Base-by-base conservation (phyloP, 2,888 invertebrate species). In the Tachina lurida region DNA sequence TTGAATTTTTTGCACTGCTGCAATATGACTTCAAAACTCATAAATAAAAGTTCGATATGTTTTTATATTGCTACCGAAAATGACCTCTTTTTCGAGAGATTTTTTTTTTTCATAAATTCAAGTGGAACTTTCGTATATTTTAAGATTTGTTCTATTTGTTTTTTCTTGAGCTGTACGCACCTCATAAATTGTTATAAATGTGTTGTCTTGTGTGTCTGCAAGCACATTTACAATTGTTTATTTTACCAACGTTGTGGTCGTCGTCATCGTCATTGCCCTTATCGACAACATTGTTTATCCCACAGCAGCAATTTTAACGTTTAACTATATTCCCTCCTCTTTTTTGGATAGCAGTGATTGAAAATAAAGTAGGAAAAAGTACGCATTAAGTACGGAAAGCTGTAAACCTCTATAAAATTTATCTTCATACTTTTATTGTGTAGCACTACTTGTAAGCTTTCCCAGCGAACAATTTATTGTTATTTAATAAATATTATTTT, bases 121-220 rank as follows among this genome's bases (percentile, higher is more conserved):
- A 58, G 56, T 49, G 17, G 47, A 31, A 45, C n/a, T 63, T 76
- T 47, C 58, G 67, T 41, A 10, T 19, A 15, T 47, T 22, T 43
- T 19, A 65, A 22, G 43, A 19, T 22, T 41, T 70, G 19, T 60
- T 22, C 10, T 22, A 9, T 65, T 2, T n/a, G n/a, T n/a, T 4
- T 19, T 56, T 19, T 75, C 39, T 47, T 73, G 67, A 45, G 62
- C 60, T 54, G 19, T 62, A 75, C 74, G 68, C 84, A 84, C 74
- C 74, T 84, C 74, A 78, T 84, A 84, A 84, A 78, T 78, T 78
- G 17, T 56, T 65, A 13, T 43, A 58, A 63, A 47, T 67, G 56
- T 54, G 10, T 49, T 52, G 52, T 7, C 58, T 47, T 71, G 31
- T 71, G 31, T 41, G 74, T 13, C 71, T 41, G 47, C 54, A 45